Evolutionary conservation across 2,888 invertebrate genomes (phyloP).

Genomic region (Thecocarcelia acutangulata): DNA sequence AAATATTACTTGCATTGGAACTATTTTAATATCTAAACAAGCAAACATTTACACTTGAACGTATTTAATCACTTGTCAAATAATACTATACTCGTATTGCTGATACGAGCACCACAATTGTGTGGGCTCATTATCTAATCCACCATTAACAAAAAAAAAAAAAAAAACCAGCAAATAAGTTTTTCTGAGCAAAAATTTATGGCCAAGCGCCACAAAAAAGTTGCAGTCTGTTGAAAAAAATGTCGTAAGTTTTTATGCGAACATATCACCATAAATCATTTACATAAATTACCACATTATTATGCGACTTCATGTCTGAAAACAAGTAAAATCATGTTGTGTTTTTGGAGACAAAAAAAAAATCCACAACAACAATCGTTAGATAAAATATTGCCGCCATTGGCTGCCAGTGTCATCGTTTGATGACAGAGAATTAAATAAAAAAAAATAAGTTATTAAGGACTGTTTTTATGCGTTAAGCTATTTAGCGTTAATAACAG

Average conservation of each 20-base stretch:
- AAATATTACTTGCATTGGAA: neutral
- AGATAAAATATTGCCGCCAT: neutral
- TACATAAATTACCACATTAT: slow-evolving; percentile 62
- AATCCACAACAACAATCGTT: neutral
- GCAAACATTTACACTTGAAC: slow-evolving; percentile 28
- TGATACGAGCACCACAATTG: slow-evolving; percentile 38
- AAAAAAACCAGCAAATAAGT: neutral
- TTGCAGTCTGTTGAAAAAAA: slow-evolving; percentile 22
- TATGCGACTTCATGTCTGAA: slow-evolving; percentile 13
- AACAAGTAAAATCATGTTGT: slow-evolving; percentile 27
- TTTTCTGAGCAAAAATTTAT: slow-evolving; percentile 9
- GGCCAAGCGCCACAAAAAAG: slow-evolving; percentile 25
- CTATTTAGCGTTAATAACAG: neutral
- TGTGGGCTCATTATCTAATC: slow-evolving; percentile 16
- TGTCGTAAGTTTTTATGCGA: slow-evolving; percentile 40
- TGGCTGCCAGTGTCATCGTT: slow-evolving; percentile 50
- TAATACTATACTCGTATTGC: slow-evolving; percentile 4
- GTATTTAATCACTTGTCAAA: slow-evolving; percentile 52
- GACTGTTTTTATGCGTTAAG: slow-evolving; percentile 16
- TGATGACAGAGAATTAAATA: slow-evolving; percentile 14
- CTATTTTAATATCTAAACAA: slow-evolving; percentile 4
- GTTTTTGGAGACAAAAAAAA: neutral
- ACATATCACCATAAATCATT: slow-evolving; percentile 57
- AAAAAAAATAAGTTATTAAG: neutral
- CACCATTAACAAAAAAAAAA: slow-evolving; percentile 13